A percentile compares a stretch with the other conserved stretches of the same genome.
phyloP scores from a whole-genome alignment of 2,888 invertebrate genomes.

The Campoplex capitator region DNA sequence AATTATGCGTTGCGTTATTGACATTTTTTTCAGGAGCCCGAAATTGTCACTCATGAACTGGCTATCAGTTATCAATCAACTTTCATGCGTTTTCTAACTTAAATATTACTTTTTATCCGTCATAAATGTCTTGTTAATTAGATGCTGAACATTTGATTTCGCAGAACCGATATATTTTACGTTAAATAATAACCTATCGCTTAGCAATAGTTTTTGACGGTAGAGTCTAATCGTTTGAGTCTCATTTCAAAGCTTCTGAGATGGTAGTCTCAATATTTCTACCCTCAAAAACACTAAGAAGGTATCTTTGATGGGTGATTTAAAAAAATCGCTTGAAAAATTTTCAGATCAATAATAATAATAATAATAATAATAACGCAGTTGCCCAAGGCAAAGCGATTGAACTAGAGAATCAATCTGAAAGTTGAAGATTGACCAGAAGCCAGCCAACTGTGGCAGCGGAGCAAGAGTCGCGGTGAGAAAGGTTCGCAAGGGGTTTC shows the following conservation, averaged over 20 bases:
- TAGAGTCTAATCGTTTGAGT: too few species aligned
- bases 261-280: not conserved
- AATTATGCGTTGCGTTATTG: not conserved
- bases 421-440: conserved; percentile 74
- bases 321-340: not conserved
- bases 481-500: conserved; percentile 65
- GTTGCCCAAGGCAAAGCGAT: conserved; percentile 32
- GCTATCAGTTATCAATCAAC: not conserved
- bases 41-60: not conserved
- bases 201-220: too few species aligned
- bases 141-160: too few species aligned
- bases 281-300: not conserved
- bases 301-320: not conserved
- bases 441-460: conserved; percentile 64
- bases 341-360: not conserved
- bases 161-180: too few species aligned
- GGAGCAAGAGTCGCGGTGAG: conserved; percentile 36
- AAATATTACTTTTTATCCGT: too few species aligned
- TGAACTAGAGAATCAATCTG: conserved; percentile 75
- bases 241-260: not conserved
- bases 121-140: too few species aligned
- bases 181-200: too few species aligned
- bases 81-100: too few species aligned
- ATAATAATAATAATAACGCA: conserved; percentile 3
- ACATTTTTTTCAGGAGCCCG: too few species aligned